phyloP scores from a whole-genome alignment of 2,888 invertebrate genomes.

The Mycalesis mineus region DNA sequence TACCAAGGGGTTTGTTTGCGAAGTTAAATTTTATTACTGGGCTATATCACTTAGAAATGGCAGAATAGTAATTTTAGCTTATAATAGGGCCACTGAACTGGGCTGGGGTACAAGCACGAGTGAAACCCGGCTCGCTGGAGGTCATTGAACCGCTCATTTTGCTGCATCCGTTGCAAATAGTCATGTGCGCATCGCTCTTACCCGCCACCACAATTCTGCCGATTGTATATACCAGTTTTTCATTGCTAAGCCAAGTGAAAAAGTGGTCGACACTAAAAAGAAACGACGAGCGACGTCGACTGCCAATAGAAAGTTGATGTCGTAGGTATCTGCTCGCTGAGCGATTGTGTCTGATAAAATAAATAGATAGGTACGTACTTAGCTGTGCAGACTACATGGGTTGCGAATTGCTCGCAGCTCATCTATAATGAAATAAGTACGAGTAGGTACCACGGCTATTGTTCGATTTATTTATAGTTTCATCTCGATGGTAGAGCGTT shows the following conservation, averaged over 20 bases:
- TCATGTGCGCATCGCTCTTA: conserved; percentile 62
- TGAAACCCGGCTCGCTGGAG: conserved; percentile 72
- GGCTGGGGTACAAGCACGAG: conserved; percentile 64
- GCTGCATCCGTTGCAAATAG: conserved; percentile 78
- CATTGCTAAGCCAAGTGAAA: conserved; percentile 55
- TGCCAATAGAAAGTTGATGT: conserved; percentile 38
- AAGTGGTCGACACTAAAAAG: conserved; percentile 55
- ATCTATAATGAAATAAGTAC: background rate
- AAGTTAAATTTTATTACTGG: background rate
- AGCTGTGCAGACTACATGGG: background rate
- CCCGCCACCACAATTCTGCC: conserved; percentile 65
- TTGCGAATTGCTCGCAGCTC: background rate
- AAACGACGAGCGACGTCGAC: conserved; percentile 48
- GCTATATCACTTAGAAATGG: conserved; percentile 36
- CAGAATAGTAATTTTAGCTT: conserved; percentile 48
- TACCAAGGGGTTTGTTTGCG: background rate
- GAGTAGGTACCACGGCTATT: background rate
- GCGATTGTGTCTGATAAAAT: conserved; percentile 16
- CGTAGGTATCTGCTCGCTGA: conserved; percentile 24
- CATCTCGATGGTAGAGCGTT: background rate
- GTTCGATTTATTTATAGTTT: background rate
- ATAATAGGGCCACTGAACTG: conserved; percentile 72
- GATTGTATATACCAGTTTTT: conserved; percentile 61
- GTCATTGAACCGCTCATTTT: conserved; percentile 75
- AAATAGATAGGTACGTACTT: background rate